Evolutionary conservation across 1,140 invertebrate genomes (phyloP).

Genomic region (Pseudomyrmex gracilis): DNA sequence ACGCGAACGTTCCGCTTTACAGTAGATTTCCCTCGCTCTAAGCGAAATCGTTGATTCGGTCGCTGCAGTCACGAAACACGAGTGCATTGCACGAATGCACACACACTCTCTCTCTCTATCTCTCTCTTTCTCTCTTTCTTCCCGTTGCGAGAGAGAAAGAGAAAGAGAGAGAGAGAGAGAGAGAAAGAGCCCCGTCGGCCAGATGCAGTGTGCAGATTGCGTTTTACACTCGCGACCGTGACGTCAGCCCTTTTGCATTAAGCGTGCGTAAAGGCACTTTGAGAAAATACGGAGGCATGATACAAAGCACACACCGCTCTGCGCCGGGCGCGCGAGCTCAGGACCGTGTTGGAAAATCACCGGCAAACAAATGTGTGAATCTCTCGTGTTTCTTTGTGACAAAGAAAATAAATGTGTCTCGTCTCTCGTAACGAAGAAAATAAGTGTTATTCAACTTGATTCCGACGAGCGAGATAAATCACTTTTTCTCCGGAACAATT

Average conservation of each 20-base stretch:
- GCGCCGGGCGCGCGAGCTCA: too few relatives aligned
- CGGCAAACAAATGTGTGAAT: background rate
- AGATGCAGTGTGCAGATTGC: slow-evolving; percentile 2
- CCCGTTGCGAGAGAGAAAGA: too few relatives aligned
- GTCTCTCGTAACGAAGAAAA: background rate
- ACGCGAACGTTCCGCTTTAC: slow-evolving; percentile 58
- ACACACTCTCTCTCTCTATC: too few relatives aligned
- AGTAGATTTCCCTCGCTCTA: slow-evolving; percentile 38
- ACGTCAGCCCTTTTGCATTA: slow-evolving; percentile 7
- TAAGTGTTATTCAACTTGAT: background rate
- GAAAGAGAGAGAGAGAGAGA: too few relatives aligned
- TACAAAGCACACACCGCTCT: background rate
- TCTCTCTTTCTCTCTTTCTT: too few relatives aligned
- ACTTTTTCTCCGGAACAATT: too few relatives aligned
- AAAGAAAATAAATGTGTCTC: background rate
- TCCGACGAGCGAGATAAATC: too few relatives aligned
- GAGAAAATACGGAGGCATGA: background rate
- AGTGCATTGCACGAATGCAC: slow-evolving; percentile 29
- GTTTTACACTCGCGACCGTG: slow-evolving; percentile 6
- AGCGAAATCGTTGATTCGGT: slow-evolving; percentile 54
- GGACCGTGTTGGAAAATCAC: background rate
- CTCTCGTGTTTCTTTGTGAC: background rate
- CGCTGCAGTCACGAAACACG: slow-evolving; percentile 37
- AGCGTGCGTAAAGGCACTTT: background rate
- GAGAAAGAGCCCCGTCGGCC: background rate